These are phyloP conservation scores for Autographa pulchrina DNA, from an alignment of 2,888 invertebrate species.

Conservation along the genomic window DNA sequence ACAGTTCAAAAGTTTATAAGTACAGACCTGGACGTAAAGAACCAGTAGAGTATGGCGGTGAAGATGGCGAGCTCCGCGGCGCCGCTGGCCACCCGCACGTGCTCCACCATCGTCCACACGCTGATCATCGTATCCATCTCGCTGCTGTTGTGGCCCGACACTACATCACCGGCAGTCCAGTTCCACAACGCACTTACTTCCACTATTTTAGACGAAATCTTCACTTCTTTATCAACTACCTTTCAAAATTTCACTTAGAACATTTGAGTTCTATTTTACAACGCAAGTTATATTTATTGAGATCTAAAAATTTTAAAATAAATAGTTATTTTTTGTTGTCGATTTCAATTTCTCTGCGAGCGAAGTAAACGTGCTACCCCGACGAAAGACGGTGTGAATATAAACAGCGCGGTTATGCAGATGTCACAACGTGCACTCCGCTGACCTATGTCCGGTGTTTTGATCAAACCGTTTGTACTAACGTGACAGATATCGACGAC, in stretches of 20 bases:
- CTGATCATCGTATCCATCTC: constrained; percentile 85
- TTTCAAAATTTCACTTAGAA: constrained; percentile 50
- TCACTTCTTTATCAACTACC: constrained; percentile 51
- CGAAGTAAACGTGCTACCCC: constrained; percentile 58
- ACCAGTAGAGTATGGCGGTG: constrained; percentile 90
- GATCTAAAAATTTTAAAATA: constrained; percentile 45
- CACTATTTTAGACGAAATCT: constrained; percentile 72
- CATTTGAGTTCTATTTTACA: constrained; percentile 16
- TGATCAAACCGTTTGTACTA: constrained; percentile 55
- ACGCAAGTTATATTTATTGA: constrained; percentile 48
- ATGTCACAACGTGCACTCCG: constrained; percentile 53
- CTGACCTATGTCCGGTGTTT: constrained; percentile 59
- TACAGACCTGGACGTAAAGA: constrained; percentile 89
- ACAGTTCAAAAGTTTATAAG: no score
- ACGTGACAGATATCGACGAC: constrained; percentile 76
- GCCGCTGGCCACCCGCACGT: constrained; percentile 88
- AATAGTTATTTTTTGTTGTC: constrained; percentile 24
- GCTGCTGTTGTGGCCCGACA: constrained; percentile 68
- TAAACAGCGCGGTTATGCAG: constrained; percentile 51
- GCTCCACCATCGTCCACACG: constrained; percentile 86
- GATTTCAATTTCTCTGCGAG: constrained; percentile 55
- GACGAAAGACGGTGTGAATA: constrained; percentile 54
- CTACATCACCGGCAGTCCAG: constrained; percentile 82
- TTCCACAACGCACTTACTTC: constrained; percentile 73
- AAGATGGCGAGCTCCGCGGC: constrained; percentile 90